Evolutionary conservation across 2,888 invertebrate species (phyloP).

Genomic region (Aquatica leii): DNA sequence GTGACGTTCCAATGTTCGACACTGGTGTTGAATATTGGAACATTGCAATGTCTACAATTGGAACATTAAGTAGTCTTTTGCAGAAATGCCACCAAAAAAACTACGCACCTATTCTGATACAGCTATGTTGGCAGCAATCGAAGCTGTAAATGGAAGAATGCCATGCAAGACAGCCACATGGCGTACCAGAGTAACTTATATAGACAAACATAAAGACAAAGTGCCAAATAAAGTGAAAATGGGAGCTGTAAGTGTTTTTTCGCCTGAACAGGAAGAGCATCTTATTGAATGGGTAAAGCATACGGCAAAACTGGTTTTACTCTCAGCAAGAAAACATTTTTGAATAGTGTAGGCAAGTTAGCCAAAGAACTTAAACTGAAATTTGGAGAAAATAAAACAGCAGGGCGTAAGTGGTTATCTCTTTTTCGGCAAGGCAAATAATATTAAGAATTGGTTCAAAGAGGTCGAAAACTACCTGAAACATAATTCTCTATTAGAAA

Average conservation of each 20-base stretch:
- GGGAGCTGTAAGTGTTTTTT: too few relatives aligned
- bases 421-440: neutral
- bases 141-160: too few relatives aligned
- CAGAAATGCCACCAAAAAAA: too few relatives aligned
- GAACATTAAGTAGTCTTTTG: neutral
- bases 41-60: neutral
- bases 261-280: too few relatives aligned
- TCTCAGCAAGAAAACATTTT: neutral
- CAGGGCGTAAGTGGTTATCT: slow-evolving; percentile 1
- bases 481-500: neutral
- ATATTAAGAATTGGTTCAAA: neutral
- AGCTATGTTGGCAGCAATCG: too few relatives aligned
- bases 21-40: neutral
- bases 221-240: too few relatives aligned
- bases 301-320: neutral
- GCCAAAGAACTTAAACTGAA: neutral
- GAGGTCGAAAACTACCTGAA: neutral
- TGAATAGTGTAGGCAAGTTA: neutral
- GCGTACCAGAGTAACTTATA: too few relatives aligned
- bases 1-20: neutral
- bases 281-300: neutral
- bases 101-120: too few relatives aligned
- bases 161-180: too few relatives aligned
- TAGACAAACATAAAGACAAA: too few relatives aligned
- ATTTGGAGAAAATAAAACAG: neutral